Evolutionary conservation across 2,888 invertebrate genomes (phyloP), one percentile per base, ranked within the genome.

Genomic region (Nomada flava): DNA sequence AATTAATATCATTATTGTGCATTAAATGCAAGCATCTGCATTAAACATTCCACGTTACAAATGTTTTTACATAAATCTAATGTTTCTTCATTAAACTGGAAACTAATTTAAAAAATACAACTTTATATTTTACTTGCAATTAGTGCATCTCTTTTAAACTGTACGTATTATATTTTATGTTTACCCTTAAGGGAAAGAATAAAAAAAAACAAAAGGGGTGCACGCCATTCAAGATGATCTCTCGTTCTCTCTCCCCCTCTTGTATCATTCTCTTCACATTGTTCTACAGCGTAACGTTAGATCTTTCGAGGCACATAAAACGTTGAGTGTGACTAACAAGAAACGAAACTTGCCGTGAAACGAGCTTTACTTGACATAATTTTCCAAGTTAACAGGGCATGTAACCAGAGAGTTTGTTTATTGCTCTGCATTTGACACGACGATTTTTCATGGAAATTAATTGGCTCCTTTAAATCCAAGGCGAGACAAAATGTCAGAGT

Each of bases 391-490:
- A 69, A 68, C 68, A 52, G 68, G 57, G 50, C 68, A 55, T 52
- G 76, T 29, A 63, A 68, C 52, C 36, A 26, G 52, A 57, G 63
- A 79, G 44, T 75, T 62, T 78, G 69, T 75, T 75, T 75, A 69
- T 75, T 69, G 47, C 42, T 57, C 57, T 36, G 42, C 20, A 75
- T 64, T 64, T 23, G 47, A 26, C 36, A 10, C 57, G 23, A 26
- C 57, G 44, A 75, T 59, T 26, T 63, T 64, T 75, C 57, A 29
- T 57, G 69, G 44, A 44, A 57, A 75, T 79, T 69, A 44, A 69
- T 63, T 64, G 65, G 5, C 63, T 42, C 50, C 26, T 69, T 26
- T 75, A 9, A 44, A 69, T 75, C 75, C 78, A 75, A 69, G 68
- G 68, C 20, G 50, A 44, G 42, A 26, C 18, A 7, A 62, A 55